These are phyloP conservation scores for Cryptophagus acutangulus DNA, from an alignment of 2,888 invertebrate species.

Conservation along the genomic window DNA sequence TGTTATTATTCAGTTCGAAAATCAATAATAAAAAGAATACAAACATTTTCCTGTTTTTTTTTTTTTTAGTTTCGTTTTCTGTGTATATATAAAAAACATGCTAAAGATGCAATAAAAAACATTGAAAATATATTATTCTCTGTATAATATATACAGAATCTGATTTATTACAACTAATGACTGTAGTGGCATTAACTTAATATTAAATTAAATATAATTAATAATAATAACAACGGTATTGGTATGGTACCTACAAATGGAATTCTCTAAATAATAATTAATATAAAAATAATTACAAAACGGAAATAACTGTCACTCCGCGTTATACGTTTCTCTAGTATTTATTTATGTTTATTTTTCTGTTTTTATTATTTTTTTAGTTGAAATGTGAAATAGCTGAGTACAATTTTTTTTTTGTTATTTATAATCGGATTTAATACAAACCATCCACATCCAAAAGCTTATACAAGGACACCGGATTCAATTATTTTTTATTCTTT, in stretches of 20 bases:
- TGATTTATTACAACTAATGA: constrained; percentile 39
- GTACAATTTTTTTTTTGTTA: constrained; percentile 19
- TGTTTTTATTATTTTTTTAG: too few species aligned
- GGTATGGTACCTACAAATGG: constrained; percentile 25
- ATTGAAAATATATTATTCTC: constrained; percentile 41
- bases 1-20: constrained; percentile 38
- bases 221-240: too few species aligned
- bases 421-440: constrained; percentile 22
- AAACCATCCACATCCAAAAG: constrained; percentile 38
- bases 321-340: constrained; percentile 31
- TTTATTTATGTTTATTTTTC: too few species aligned
- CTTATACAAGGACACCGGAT: constrained; percentile 35
- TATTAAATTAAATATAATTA: constrained; percentile 6
- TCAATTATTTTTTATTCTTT: constrained; percentile 17
- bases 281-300: too few species aligned
- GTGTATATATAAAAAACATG: constrained; percentile 44
- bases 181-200: constrained; percentile 34
- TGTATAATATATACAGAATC: constrained; percentile 45
- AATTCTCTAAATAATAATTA: too few species aligned
- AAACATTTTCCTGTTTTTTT: constrained; percentile 26
- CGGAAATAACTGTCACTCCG: constrained; percentile 42
- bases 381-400: constrained; percentile 38
- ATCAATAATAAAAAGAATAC: constrained; percentile 47
- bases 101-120: constrained; percentile 41
- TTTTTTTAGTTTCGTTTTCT: not conserved